A percentile compares a stretch with the other conserved stretches of the same genome.
Conservation (phyloP, 2,113 vertebrate genomes). For the Emydocephalus ijimae region DNA sequence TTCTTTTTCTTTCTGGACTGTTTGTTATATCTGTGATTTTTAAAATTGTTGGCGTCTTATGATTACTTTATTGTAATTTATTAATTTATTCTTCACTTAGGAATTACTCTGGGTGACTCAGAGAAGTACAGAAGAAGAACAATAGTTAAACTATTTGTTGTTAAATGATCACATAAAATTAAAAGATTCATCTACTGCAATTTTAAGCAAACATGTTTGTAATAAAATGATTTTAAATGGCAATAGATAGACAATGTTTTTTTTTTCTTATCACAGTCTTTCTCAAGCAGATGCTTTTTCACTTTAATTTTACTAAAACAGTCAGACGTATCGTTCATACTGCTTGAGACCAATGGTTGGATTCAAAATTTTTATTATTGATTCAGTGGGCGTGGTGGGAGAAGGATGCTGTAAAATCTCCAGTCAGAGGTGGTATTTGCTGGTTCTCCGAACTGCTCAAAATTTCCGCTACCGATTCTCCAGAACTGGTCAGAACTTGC, state of each 20-base stretch:
- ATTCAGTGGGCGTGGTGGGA: no score
- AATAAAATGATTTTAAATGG: neutral
- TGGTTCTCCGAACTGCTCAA: no score
- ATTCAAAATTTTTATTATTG: no score
- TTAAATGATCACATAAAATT: neutral
- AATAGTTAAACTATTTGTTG: neutral
- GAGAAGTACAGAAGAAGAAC: neutral
- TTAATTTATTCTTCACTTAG: neutral
- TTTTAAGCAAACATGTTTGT: neutral
- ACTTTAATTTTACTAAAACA: neutral
- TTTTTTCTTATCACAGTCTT: neutral
- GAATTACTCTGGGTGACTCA: neutral
- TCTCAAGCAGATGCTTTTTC: neutral
- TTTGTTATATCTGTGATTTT: neutral
- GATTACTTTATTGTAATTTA: neutral
- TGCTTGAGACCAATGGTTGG: neutral
- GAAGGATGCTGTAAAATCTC: no score
- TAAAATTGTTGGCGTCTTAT: neutral
- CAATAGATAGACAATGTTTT: neutral
- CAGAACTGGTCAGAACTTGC: no score
- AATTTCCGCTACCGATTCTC: no score
- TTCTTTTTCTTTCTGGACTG: neutral
- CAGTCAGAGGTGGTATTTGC: no score
- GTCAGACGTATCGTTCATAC: neutral
- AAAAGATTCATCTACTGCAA: neutral